Base-by-base conservation (phyloP, 2,888 invertebrate species). In the Stenurella melanura region DNA sequence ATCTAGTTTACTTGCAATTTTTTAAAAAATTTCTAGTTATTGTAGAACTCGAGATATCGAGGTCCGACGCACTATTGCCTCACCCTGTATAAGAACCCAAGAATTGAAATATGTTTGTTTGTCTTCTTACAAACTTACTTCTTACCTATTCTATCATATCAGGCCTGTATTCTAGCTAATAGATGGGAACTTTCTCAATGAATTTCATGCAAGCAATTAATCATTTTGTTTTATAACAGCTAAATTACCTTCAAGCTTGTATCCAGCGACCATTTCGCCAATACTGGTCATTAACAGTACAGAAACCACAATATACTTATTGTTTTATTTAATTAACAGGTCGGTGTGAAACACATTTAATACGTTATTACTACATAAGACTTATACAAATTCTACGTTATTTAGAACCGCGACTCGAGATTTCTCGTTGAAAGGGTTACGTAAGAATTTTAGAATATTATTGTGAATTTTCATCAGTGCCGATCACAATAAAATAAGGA, bases 261-360 rank as follows among this genome's bases (percentile, higher is more conserved):
- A 15, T n/a, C n/a, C 50, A n/a, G 50, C 50, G 50, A n/a, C 3
- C n/a, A 50, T n/a, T n/a, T n/a, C 50, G n/a, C 50, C 50, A 50
- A n/a, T 50, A 50, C 50, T n/a, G 6, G 50, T 50, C 50, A n/a
- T 50, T 34, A 34, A 17, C n/a, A 50, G n/a, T n/a, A 50, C n/a
- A n/a, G 50, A 50, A n/a, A 12, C 50, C 50, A 50, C 50, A 50
- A 50, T 50, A 50, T 50, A 50, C 50, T 50, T 50, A 50, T 50
- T n/a, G 6, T 7, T 50, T 50, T 50, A 50, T 50, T 50, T 50
- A 50, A 50, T 50, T 50, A 50, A n/a, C 50, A n/a, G n/a, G 50
- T n/a, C 15, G 7, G 50, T 50, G 50, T n/a, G 50, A 50, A 50
- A 50, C n/a, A n/a, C 6, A n/a, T 1, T 50, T 50, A 17, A 17